Evolutionary conservation across 2,888 invertebrate species (phyloP).

Genomic region (Autographa pulchrina): DNA sequence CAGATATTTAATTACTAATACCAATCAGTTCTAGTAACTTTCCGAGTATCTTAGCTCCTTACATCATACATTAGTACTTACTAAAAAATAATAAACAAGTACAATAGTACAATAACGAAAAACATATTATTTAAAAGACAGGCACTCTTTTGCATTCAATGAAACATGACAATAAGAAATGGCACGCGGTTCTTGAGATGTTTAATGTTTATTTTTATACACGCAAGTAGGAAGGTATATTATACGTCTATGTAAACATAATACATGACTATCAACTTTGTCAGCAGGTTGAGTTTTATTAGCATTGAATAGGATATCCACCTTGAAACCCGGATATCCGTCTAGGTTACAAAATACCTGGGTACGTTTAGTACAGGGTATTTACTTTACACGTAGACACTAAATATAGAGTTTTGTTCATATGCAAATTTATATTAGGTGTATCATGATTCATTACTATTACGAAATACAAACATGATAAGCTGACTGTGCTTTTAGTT

Average conservation of each 20-base stretch:
- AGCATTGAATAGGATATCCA: background rate
- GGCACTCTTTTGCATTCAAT: background rate
- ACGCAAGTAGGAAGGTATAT: background rate
- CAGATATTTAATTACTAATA: slow-evolving; percentile 19
- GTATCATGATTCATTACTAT: slow-evolving; percentile 16
- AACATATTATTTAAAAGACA: background rate
- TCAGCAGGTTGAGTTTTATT: background rate
- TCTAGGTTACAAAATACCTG: background rate
- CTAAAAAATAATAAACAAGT: background rate
- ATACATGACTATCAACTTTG: slow-evolving; percentile 2
- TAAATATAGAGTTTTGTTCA: slow-evolving; percentile 14
- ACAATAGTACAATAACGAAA: background rate
- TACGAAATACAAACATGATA: slow-evolving; percentile 14
- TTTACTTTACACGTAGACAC: background rate
- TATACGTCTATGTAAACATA: background rate
- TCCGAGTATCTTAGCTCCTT: background rate
- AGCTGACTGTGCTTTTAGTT: background rate
- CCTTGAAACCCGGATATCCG: background rate
- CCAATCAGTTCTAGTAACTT: background rate
- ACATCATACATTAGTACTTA: background rate
- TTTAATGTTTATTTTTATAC: slow-evolving; percentile 6
- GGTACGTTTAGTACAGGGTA: background rate
- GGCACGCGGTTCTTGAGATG: background rate
- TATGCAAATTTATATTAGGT: slow-evolving; percentile 12
- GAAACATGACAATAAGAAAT: background rate